phyloP scores from a whole-genome alignment of 2,797 vertebrate species.

The Cuniculus paca region DNA sequence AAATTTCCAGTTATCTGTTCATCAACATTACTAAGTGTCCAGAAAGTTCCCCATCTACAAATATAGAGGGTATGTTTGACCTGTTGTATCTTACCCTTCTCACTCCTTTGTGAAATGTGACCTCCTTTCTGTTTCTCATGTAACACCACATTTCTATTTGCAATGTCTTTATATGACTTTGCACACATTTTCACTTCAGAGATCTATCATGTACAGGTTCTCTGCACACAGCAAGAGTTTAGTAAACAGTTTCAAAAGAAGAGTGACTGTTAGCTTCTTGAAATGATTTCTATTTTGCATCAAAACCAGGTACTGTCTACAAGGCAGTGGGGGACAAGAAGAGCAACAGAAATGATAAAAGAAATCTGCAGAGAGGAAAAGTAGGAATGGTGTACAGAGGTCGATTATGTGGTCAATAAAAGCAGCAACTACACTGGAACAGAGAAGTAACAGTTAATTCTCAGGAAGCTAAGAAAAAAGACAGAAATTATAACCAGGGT shows the following conservation, averaged over 20 bases:
- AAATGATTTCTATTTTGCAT: not conserved
- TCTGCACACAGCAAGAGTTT: not conserved
- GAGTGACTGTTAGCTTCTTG: not conserved
- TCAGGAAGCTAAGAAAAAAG: not conserved
- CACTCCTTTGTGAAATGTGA: not conserved
- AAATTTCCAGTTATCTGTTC: not conserved
- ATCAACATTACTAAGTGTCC: not conserved
- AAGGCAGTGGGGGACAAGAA: not conserved
- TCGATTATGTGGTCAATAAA: not conserved
- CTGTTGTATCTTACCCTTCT: not conserved
- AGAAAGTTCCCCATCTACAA: not conserved
- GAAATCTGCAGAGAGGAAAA: not conserved
- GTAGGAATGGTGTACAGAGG: not conserved
- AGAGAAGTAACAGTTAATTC: not conserved
- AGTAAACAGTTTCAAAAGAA: not conserved
- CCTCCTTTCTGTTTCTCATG: not conserved
- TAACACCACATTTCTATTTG: not conserved
- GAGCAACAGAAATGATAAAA: not conserved
- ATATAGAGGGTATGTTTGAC: not conserved
- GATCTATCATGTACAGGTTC: not conserved
- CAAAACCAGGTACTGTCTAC: not conserved
- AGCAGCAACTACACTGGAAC: rapidly evolving
- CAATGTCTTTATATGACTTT: not conserved
- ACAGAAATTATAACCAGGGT: not conserved
- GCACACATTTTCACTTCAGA: not conserved